Conservation (phyloP, 2,797 vertebrate genomes). For the Malacoctenus gilli region DNA sequence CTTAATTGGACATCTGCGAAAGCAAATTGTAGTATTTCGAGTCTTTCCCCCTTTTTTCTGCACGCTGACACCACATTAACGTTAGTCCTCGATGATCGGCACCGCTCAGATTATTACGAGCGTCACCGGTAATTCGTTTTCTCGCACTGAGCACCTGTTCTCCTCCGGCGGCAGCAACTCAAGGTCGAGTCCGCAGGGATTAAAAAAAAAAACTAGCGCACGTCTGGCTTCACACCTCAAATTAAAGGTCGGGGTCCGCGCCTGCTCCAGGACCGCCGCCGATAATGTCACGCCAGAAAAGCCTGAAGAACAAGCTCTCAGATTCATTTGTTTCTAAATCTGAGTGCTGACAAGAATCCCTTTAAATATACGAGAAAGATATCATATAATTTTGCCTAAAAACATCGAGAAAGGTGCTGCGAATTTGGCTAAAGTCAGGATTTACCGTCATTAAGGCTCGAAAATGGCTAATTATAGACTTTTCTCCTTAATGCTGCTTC, state of each 20-base stretch:
- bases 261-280: too few relatives aligned
- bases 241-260: slow-evolving; percentile 17
- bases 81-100: not conserved
- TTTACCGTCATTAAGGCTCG: slow-evolving; percentile 21
- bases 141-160: not conserved
- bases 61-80: not conserved
- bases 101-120: not conserved
- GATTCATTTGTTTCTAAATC: too few relatives aligned
- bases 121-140: not conserved
- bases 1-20: too few relatives aligned
- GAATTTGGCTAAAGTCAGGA: slow-evolving; percentile 40
- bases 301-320: too few relatives aligned
- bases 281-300: too few relatives aligned
- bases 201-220: slow-evolving; percentile 3
- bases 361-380: too few relatives aligned
- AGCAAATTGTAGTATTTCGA: not conserved
- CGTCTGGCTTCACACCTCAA: slow-evolving; percentile 2
- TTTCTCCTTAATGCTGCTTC: slow-evolving; percentile 27
- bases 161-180: not conserved
- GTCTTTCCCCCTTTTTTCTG: not conserved
- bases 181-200: slow-evolving; percentile 10
- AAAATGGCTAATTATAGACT: slow-evolving; percentile 32
- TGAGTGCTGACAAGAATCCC: too few relatives aligned
- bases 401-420: slow-evolving; percentile 15
- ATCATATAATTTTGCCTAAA: too few relatives aligned